phyloP scores from a whole-genome alignment of 2,113 vertebrate species.

The Ailuropoda melanoleuca region DNA sequence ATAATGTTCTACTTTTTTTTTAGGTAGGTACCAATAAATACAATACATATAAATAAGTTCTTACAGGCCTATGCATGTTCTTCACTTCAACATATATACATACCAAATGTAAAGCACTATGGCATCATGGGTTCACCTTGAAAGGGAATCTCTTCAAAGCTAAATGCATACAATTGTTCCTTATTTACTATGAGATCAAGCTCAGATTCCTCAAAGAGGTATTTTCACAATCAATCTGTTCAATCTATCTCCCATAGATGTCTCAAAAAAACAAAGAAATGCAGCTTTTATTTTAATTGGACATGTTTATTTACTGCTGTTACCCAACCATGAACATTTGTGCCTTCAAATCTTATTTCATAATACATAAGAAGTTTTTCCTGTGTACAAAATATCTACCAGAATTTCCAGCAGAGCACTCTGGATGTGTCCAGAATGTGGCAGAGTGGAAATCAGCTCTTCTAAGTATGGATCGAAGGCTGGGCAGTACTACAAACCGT shows the following conservation, averaged over 20 bases:
- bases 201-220: neutral
- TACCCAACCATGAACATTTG: neutral
- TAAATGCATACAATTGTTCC: neutral
- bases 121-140: neutral
- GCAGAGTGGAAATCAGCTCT: neutral
- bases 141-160: neutral
- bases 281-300: neutral
- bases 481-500: neutral
- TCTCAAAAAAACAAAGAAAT: neutral
- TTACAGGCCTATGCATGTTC: neutral
- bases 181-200: neutral
- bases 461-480: neutral
- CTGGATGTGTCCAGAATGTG: neutral
- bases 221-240: neutral
- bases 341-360: neutral
- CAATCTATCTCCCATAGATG: neutral
- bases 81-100: neutral
- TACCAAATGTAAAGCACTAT: neutral
- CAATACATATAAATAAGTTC: neutral
- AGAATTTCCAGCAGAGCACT: neutral
- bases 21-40: neutral
- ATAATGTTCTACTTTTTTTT: neutral
- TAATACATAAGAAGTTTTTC: neutral
- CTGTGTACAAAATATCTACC: neutral
- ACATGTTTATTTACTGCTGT: neutral